phyloP scores from a whole-genome alignment of 2,113 vertebrate genomes.

The Carollia perspicillata region DNA sequence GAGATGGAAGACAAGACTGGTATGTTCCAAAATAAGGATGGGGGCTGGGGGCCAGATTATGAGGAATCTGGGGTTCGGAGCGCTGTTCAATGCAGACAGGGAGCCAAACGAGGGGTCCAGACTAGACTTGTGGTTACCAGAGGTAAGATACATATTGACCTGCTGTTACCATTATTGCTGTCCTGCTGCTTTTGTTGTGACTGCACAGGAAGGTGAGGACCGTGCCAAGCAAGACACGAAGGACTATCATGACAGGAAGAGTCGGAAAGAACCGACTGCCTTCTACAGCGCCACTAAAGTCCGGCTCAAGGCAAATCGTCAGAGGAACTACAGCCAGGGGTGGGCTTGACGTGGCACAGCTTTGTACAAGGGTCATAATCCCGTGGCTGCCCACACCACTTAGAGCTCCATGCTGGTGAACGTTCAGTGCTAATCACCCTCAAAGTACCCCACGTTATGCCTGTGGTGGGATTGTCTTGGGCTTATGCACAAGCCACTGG shows the following conservation, averaged over 20 bases:
- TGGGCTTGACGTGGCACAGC: background rate
- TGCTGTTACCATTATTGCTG: background rate
- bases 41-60: background rate
- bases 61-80: background rate
- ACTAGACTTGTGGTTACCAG: background rate
- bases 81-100: background rate
- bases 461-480: background rate
- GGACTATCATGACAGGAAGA: background rate
- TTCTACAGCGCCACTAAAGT: background rate
- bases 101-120: background rate
- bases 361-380: background rate
- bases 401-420: background rate
- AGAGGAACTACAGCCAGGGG: background rate
- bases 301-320: background rate
- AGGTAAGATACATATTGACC: no score
- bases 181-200: background rate
- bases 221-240: background rate
- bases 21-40: background rate
- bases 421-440: conserved; percentile 21
- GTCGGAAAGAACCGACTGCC: background rate
- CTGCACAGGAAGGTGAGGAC: background rate
- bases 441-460: background rate
- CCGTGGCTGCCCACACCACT: background rate
- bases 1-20: background rate
- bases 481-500: background rate